A percentile compares a stretch with the other conserved stretches of the same genome.
Evolutionary conservation across 92 coral and sea anemone genomes (phyloP).

Genomic region (Plumapathes pennacea): DNA sequence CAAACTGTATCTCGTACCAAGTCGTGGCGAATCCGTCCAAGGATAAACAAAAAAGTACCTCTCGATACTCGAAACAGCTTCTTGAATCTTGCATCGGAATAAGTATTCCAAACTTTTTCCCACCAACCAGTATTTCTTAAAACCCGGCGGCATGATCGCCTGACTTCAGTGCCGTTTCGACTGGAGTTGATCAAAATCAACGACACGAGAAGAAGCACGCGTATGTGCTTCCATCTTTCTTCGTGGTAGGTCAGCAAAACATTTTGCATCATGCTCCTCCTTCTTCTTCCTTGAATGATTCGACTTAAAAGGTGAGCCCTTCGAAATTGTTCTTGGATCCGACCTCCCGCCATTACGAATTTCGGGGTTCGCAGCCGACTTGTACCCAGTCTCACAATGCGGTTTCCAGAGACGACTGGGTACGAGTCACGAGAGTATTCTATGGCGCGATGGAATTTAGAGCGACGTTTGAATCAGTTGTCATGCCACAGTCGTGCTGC

Average conservation of each 20-base stretch:
- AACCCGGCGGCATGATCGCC: conserved; percentile 27
- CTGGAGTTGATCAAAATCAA: conserved; percentile 37
- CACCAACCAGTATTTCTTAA: conserved; percentile 39
- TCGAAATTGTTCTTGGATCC: conserved; percentile 15
- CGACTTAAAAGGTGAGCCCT: conserved; percentile 35
- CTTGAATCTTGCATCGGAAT: conserved; percentile 35
- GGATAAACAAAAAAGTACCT: conserved; percentile 34
- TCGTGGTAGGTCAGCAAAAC: conserved; percentile 40
- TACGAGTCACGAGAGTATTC: too few relatives aligned
- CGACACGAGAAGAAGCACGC: conserved; percentile 39
- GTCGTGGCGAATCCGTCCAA: conserved; percentile 23
- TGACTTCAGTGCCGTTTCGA: conserved; percentile 2
- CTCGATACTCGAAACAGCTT: conserved; percentile 27
- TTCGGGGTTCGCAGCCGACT: conserved; percentile 33
- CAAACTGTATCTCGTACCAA: conserved; percentile 18
- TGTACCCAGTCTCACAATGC: conserved; percentile 36
- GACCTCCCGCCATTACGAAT: conserved; percentile 35
- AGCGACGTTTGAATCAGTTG: too few relatives aligned
- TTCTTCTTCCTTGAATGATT: conserved; percentile 16
- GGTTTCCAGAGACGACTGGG: too few relatives aligned
- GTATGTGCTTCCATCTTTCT: conserved; percentile 36
- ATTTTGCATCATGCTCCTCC: conserved; percentile 32
- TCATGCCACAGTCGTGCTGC: too few relatives aligned
- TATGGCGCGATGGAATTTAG: too few relatives aligned
- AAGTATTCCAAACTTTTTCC: conserved; percentile 20